phyloP scores from a whole-genome alignment of 1,140 invertebrate species.

The Zaprionus africanus region DNA sequence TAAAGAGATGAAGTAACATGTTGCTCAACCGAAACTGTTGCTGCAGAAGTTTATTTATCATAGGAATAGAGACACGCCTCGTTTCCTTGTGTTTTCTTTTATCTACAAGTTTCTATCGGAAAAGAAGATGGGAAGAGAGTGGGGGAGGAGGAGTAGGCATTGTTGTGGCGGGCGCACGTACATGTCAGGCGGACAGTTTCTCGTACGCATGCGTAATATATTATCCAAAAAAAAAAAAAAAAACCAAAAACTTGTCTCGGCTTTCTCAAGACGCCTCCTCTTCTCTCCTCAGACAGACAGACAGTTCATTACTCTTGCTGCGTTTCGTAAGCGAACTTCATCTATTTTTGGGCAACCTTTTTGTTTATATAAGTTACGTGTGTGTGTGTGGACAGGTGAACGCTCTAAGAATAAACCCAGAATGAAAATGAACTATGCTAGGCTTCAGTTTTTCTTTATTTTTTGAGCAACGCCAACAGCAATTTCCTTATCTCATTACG shows the following conservation, averaged over 20 bases:
- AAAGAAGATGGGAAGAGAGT: background rate
- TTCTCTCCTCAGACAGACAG: background rate
- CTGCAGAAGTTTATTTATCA: slow-evolving; percentile 35
- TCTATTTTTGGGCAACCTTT: slow-evolving; percentile 33
- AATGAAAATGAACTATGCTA: background rate
- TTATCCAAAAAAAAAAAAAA: slow-evolving; percentile 19
- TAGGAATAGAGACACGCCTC: slow-evolving; percentile 28
- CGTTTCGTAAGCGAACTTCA: slow-evolving; percentile 30
- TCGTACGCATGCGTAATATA: slow-evolving; percentile 34
- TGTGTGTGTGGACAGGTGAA: slow-evolving; percentile 20
- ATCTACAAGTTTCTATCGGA: slow-evolving; percentile 30
- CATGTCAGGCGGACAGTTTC: slow-evolving; percentile 28
- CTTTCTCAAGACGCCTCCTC: slow-evolving; percentile 6
- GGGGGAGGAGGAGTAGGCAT: background rate
- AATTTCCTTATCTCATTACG: slow-evolving; percentile 25
- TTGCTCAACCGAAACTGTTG: slow-evolving; percentile 31
- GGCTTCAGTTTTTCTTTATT: background rate
- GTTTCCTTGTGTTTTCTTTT: slow-evolving; percentile 31
- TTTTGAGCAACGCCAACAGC: background rate
- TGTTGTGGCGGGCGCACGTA: background rate
- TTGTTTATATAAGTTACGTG: slow-evolving; percentile 17
- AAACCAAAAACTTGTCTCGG: slow-evolving; percentile 12
- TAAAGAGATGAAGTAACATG: slow-evolving; percentile 16
- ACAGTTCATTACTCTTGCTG: slow-evolving; percentile 32
- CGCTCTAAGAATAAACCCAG: slow-evolving; percentile 14